Conservation (phyloP, 2,888 invertebrate species). For the Cancer borealis region DNA sequence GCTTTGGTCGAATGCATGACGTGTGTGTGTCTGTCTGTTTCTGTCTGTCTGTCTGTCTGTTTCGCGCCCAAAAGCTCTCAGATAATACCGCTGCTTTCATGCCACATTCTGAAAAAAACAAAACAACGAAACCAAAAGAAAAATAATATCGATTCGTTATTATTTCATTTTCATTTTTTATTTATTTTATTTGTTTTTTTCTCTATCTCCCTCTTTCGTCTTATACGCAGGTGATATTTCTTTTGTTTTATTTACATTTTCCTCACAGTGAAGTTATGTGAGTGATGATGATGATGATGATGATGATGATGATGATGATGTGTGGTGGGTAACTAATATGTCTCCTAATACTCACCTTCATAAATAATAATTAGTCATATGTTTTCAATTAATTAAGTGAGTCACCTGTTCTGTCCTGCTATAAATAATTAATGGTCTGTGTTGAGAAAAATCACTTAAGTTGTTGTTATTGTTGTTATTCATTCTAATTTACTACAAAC, state of each 20-base stretch:
- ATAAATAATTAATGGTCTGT: neutral
- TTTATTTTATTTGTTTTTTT: neutral
- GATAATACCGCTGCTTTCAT: neutral
- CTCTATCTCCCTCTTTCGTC: neutral
- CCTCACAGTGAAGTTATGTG: neutral
- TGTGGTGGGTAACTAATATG: neutral
- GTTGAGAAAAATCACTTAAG: neutral
- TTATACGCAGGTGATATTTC: neutral
- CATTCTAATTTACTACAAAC: neutral
- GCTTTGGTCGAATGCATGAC: neutral
- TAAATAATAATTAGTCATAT: neutral
- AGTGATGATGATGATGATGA: neutral
- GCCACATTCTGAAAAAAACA: neutral
- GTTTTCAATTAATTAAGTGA: neutral
- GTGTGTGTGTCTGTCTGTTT: neutral
- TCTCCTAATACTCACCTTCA: neutral
- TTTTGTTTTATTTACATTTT: neutral
- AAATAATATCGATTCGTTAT: neutral
- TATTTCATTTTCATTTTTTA: neutral
- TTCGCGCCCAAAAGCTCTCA: neutral
- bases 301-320: neutral
- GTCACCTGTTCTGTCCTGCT: neutral
- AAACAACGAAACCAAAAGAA: neutral
- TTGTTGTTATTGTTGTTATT: neutral
- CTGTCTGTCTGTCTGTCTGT: slow-evolving; percentile 49